Conservation (phyloP, 2,888 invertebrate species). For the Meiosimyza decipiens region DNA sequence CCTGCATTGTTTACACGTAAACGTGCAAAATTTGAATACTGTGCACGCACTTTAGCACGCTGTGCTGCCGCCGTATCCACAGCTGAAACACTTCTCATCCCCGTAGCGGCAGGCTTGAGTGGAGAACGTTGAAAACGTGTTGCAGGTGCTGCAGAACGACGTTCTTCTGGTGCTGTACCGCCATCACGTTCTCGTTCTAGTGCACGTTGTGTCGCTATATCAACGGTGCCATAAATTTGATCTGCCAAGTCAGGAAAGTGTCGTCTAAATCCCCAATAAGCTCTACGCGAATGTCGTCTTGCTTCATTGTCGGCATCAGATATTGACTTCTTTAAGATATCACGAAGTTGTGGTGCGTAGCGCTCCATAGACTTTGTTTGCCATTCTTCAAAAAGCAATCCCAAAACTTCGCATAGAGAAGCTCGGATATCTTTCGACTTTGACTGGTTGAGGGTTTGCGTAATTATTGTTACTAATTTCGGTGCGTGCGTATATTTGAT, state of each 20-base stretch:
- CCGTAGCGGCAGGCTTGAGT: slow-evolving; percentile 60
- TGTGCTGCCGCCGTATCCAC: slow-evolving; percentile 93
- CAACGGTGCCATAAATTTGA: slow-evolving; percentile 82
- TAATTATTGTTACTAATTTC: slow-evolving; percentile 82
- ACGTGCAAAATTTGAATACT: slow-evolving; percentile 83
- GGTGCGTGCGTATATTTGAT: slow-evolving; percentile 85
- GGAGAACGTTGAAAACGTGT: slow-evolving; percentile 57
- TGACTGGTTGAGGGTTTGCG: slow-evolving; percentile 78
- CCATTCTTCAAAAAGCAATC: slow-evolving; percentile 88
- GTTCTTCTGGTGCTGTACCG: slow-evolving; percentile 49
- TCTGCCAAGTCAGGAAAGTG: slow-evolving; percentile 94
- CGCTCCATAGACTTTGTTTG: slow-evolving; percentile 84
- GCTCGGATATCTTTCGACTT: slow-evolving; percentile 93
- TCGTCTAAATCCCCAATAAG: slow-evolving; percentile 89
- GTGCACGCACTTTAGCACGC: slow-evolving; percentile 84
- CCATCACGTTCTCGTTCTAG: slow-evolving; percentile 69
- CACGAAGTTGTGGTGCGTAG: slow-evolving; percentile 80
- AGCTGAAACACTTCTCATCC: slow-evolving; percentile 89
- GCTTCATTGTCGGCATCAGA: slow-evolving; percentile 95
- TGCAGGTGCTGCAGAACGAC: slow-evolving; percentile 49
- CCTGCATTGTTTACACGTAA: slow-evolving; percentile 69
- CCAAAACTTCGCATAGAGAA: slow-evolving; percentile 82
- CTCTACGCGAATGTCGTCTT: slow-evolving; percentile 76
- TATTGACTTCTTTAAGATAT: slow-evolving; percentile 87
- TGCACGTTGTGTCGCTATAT: slow-evolving; percentile 76